Percentiles rank a stretch among this genome's conserved stretches.
Conservation (phyloP, 2,797 vertebrate genomes). For the Lates japonicus region DNA sequence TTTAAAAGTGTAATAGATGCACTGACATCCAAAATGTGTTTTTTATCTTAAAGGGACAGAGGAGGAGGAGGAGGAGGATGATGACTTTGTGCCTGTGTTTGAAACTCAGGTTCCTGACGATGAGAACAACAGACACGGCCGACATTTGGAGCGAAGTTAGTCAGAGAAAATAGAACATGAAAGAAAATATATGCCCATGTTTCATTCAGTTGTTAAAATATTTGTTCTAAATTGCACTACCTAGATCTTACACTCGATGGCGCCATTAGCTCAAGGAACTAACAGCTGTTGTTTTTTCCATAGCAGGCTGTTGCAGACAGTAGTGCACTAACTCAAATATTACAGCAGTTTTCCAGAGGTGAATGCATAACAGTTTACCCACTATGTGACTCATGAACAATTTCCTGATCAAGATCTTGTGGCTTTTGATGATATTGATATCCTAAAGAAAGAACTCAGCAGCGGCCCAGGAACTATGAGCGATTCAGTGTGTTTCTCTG, state of each 20-base stretch:
- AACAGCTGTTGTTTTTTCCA: background rate
- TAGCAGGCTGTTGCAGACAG: background rate
- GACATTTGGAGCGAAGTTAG: slow-evolving; percentile 68
- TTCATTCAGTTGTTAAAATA: background rate
- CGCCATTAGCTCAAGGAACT: slow-evolving; percentile 50
- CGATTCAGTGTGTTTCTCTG: slow-evolving; percentile 9
- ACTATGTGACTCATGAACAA: slow-evolving; percentile 13
- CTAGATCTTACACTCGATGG: slow-evolving; percentile 76
- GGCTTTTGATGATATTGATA: slow-evolving; percentile 22
- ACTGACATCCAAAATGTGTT: background rate
- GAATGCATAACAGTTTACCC: slow-evolving; percentile 22
- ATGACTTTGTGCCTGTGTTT: slow-evolving; percentile 81
- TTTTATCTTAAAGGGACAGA: slow-evolving; percentile 65
- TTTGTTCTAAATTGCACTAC: slow-evolving; percentile 22
- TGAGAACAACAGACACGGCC: slow-evolving; percentile 66
- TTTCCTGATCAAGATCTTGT: slow-evolving; percentile 29
- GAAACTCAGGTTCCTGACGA: slow-evolving; percentile 85
- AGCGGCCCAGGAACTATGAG: background rate
- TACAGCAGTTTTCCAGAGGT: slow-evolving; percentile 39
- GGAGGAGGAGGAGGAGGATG: slow-evolving; percentile 69
- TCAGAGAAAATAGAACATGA: background rate
- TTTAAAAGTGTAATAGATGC: background rate
- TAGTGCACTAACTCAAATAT: slow-evolving; percentile 6
- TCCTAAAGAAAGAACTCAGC: background rate
- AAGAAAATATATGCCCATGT: background rate